Evolutionary conservation across 1,140 invertebrate species (phyloP), one percentile per base, ranked within the genome.

Genomic region (Brachionus sp.): DNA sequence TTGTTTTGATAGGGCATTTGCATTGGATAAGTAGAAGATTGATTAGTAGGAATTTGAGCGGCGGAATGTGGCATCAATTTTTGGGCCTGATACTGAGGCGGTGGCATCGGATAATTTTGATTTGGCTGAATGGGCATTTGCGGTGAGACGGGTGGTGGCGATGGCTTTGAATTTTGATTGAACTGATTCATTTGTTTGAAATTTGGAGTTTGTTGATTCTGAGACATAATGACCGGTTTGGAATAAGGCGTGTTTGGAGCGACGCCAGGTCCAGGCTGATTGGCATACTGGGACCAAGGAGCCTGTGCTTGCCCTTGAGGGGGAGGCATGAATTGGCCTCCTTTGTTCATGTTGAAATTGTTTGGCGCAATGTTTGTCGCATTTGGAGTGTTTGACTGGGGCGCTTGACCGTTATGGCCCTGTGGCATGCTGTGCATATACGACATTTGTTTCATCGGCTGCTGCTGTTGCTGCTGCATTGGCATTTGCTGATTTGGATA

Each of bases 121-220:
- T 33, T 57, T 1, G 46, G 35, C 29, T 62, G 50, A 3, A 62
- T 50, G 29, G 50, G 50, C 46, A 42, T 5, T 19, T 77, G 77
- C 3, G 19, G 77, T 37, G 19, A 35, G 9, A 29, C 23, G 13
- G 77, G 50, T 2, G 46, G 77, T 23, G 46, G 77, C 23, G 70
- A 75, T 39, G 70, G 70, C n/a, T 46, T 75, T 13, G 25, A 19
- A 25, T n/a, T 75, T 50, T 44, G 37, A 10, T 39, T 39, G 25
- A 46, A 46, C 10, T 75, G 70, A 16, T 70, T 70, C 66, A 70
- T 70, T 39, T 70, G 33, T 3, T 70, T 75, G 16, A 75, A 75
- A n/a, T 46, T 75, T 5, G 25, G 23, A 44, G 25, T 29, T 46
- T 75, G 70, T n/a, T 75, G 70, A 42, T 73, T 73, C n/a, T 73